Evolutionary conservation across 2,113 vertebrate species (phyloP), one percentile per base, ranked within the genome.

Genomic region (Ameiurus melas): DNA sequence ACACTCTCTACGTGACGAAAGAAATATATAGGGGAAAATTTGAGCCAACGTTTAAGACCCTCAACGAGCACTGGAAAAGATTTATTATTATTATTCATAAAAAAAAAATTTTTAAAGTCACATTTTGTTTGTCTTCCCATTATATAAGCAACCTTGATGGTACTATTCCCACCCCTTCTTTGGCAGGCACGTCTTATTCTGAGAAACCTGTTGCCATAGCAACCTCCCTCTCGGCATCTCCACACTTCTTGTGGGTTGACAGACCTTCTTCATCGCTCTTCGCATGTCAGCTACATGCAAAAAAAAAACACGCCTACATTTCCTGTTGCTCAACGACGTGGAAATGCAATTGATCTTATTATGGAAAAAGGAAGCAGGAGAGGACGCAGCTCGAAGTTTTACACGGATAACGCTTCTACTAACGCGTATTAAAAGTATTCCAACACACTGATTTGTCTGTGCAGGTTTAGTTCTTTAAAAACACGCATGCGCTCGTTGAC

Each of bases 131-230:
- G 27, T 73, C 83, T 92, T 85, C 89, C 89, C 64, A 89, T 93
- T 93, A 92, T 89, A 93, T 89, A 94, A 92, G 83, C 90, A 93
- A 90, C 91, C 89, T 90, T 89, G 89, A 86, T 89, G 85, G 91
- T 90, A 86, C 88, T 85, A 91, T 89, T 92, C 88, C 57, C 80
- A 87, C 87, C 88, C 87, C 68, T 84, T 27, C 75, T 77, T 78
- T 85, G 91, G 90, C 90, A 93, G 92, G 62, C 91, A 91, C 91
- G 89, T 89, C 92, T 86, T 85, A 90, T 83, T 87, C 87, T 91
- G 90, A 93, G 91, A 93, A 92, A 93, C 90, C 92, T 89, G 94
- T 95, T 96, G 91, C 94, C 92, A 94, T 93, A 89, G 94, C 70
- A 92, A 96, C 94, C 89, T 90, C 93, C 91, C 94, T 95, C 93